Conservation (phyloP, 2,797 vertebrate genomes). For the Spea hammondii region DNA sequence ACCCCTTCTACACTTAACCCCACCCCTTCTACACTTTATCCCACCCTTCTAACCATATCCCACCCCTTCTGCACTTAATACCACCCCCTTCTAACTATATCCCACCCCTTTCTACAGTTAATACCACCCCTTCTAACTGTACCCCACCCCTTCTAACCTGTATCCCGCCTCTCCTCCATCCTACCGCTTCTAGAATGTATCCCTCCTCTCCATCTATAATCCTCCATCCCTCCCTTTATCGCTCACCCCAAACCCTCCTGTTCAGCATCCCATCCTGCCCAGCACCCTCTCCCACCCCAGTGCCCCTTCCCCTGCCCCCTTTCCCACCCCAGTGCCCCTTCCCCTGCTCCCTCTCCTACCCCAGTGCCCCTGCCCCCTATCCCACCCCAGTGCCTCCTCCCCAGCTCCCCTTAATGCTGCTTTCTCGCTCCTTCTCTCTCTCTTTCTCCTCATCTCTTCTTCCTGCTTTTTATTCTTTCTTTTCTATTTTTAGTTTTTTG, state of each 20-base stretch:
- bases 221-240: constrained; percentile 2
- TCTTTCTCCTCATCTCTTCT: background rate
- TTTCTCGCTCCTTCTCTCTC: background rate
- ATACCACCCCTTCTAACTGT: background rate
- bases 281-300: background rate
- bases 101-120: background rate
- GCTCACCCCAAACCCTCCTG: background rate
- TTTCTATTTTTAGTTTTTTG: too few relatives aligned
- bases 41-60: constrained; percentile 14
- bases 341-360: background rate
- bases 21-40: constrained; percentile 50
- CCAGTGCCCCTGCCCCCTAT: background rate
- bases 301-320: background rate
- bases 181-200: background rate
- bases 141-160: background rate
- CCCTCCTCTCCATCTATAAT: background rate
- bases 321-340: background rate
- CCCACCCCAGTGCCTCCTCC: background rate
- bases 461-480: background rate
- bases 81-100: background rate
- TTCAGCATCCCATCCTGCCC: background rate
- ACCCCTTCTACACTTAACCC: background rate
- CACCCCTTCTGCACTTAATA: constrained; percentile 16
- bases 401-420: background rate
- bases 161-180: too few relatives aligned